These are phyloP conservation scores for Ellobius talpinus DNA, from an alignment of 2,113 vertebrate species.

Conservation along the genomic window DNA sequence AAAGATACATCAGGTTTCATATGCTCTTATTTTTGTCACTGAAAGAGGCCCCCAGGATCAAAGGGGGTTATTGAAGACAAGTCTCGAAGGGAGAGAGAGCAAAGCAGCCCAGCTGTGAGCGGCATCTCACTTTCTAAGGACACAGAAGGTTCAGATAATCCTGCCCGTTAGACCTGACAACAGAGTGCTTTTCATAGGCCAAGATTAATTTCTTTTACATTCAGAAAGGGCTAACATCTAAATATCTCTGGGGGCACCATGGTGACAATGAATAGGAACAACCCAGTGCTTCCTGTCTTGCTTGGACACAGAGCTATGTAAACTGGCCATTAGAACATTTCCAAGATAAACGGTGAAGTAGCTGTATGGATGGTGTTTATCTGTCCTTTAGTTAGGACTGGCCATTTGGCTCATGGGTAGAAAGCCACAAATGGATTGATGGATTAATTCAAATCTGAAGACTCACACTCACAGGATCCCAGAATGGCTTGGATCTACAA, in stretches of 20 bases:
- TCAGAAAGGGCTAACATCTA: not conserved
- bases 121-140: not conserved
- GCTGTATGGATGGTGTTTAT: not conserved
- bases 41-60: not conserved
- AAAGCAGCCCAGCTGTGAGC: not conserved
- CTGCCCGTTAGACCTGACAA: not conserved
- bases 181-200: not conserved
- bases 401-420: slow-evolving; percentile 42
- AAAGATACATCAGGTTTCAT: slow-evolving; percentile 9
- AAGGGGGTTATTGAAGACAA: not conserved
- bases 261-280: not conserved
- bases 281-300: not conserved
- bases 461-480: slow-evolving; percentile 34
- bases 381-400: slow-evolving; percentile 9
- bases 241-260: not conserved
- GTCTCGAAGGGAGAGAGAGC: not conserved
- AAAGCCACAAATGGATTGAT: slow-evolving; percentile 35
- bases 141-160: not conserved
- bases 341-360: not conserved
- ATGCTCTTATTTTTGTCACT: not conserved
- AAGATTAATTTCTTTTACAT: slow-evolving; percentile 18
- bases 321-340: not conserved
- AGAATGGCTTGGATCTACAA: not conserved
- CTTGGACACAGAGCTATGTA: not conserved
- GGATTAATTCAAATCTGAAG: slow-evolving; percentile 52